phyloP scores from a whole-genome alignment of 1,140 invertebrate genomes.

The Polyergus mexicanus region DNA sequence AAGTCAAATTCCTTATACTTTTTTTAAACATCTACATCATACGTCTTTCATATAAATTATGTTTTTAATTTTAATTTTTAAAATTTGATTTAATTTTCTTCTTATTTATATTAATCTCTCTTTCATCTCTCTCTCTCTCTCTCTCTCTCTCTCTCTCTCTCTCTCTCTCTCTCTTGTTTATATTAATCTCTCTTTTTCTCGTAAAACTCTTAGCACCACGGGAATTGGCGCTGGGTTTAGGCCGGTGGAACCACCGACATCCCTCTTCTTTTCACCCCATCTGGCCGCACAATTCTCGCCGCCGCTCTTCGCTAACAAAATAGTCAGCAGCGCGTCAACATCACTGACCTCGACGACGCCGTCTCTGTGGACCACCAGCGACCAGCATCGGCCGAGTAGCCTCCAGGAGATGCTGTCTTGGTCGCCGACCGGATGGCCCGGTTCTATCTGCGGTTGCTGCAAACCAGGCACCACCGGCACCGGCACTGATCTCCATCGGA shows the following conservation, averaged over 20 bases:
- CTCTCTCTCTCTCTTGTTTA: not conserved
- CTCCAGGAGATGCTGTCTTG: conserved; percentile 84
- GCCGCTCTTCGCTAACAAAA: conserved; percentile 90
- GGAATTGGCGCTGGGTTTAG: conserved; percentile 89
- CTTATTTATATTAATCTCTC: not conserved
- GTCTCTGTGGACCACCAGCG: conserved; percentile 81
- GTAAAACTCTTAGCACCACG: conserved; percentile 85
- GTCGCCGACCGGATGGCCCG: conserved; percentile 83
- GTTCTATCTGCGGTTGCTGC: conserved; percentile 82
- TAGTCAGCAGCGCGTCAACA: conserved; percentile 79
- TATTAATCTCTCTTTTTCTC: not conserved
- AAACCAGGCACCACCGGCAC: conserved; percentile 84
- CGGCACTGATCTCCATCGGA: conserved; percentile 86
- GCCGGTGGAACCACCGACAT: conserved; percentile 87
- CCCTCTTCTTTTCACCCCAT: conserved; percentile 93
- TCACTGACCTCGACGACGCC: conserved; percentile 82
- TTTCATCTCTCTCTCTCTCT: no score
- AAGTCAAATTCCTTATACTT: not conserved
- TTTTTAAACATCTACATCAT: not conserved
- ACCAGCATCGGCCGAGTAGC: conserved; percentile 80
- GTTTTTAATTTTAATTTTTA: not conserved
- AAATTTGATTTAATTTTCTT: no score
- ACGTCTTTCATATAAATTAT: not conserved
- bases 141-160: no score
- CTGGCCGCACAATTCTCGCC: conserved; percentile 92